Conservation (phyloP, 2,888 invertebrate species). For the Podabrus alpinus region DNA sequence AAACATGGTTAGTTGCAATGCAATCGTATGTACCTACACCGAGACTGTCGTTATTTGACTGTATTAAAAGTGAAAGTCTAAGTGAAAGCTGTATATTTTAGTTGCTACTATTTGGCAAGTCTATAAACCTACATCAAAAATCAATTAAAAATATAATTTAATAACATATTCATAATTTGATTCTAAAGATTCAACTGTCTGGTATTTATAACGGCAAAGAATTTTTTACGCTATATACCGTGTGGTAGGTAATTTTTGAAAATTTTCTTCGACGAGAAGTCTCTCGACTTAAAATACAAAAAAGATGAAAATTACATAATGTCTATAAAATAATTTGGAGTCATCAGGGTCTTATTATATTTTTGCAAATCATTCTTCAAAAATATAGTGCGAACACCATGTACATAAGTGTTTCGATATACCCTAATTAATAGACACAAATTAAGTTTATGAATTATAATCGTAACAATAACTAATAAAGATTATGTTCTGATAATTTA, state of each 20-base stretch:
- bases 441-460: background rate
- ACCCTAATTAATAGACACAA: background rate
- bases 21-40: conserved; percentile 20
- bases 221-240: too few relatives aligned
- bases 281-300: too few relatives aligned
- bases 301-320: too few relatives aligned
- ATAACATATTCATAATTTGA: background rate
- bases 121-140: conserved; percentile 9
- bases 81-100: conserved; percentile 28
- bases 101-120: conserved; percentile 20
- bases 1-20: conserved; percentile 23
- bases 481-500: background rate
- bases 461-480: background rate
- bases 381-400: background rate
- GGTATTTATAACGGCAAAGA: background rate
- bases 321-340: too few relatives aligned
- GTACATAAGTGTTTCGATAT: background rate
- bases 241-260: too few relatives aligned
- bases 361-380: background rate
- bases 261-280: too few relatives aligned
- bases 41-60: conserved; percentile 18
- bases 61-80: conserved; percentile 26
- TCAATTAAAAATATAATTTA: background rate
- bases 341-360: background rate
- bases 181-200: background rate